Percentiles rank a stretch among this genome's conserved stretches.
Conservation (phyloP, 30 jellyfish, hydroid and myxozoan genomes). For the Hydra vulgaris region DNA sequence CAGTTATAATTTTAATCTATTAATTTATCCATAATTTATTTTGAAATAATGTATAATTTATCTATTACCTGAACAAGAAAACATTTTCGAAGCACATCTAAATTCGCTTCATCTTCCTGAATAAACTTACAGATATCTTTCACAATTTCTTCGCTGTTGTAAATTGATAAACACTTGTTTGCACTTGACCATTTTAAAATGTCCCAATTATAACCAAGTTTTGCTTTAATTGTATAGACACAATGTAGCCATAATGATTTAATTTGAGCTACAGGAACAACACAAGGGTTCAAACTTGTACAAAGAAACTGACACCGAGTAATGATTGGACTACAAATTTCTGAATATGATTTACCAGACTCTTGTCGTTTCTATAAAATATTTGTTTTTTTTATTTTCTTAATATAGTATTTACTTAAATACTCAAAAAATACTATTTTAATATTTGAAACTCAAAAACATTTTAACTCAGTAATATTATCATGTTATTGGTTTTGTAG, state of each 20-base stretch:
- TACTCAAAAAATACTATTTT: background rate
- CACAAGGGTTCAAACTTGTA: constrained; percentile 45
- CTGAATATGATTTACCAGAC: constrained; percentile 33
- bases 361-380: constrained; percentile 25
- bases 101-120: constrained; percentile 39
- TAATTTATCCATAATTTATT: background rate
- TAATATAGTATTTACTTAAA: background rate
- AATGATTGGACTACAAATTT: constrained; percentile 47
- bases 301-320: constrained; percentile 59
- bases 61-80: constrained; percentile 57
- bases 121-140: constrained; percentile 54
- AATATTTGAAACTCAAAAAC: too few species aligned
- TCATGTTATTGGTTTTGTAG: too few species aligned
- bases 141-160: constrained; percentile 22
- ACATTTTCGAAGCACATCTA: constrained; percentile 62
- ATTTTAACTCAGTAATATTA: too few species aligned
- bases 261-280: background rate
- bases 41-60: background rate
- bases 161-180: background rate
- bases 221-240: background rate
- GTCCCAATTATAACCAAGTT: constrained; percentile 42
- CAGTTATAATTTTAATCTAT: too few species aligned
- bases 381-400: background rate
- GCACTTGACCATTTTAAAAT: constrained; percentile 37
- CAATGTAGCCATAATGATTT: constrained; percentile 24